A percentile compares a stretch with the other conserved stretches of the same genome.
Conservation (phyloP, 2,797 vertebrate species). For the Buceros bicornis region DNA sequence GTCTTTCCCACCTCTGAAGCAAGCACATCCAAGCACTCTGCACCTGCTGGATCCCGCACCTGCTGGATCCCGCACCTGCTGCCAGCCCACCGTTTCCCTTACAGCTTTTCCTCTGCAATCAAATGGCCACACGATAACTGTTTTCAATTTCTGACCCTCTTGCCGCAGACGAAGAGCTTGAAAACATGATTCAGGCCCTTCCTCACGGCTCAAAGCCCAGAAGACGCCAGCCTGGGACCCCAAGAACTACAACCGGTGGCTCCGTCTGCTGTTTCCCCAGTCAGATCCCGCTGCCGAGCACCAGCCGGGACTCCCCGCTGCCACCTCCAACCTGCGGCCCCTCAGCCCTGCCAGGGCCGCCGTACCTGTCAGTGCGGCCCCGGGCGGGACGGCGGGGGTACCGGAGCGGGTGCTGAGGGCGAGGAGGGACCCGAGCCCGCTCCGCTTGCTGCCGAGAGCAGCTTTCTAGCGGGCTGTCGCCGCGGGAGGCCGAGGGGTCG, state of each 20-base stretch:
- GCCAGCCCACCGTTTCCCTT: rapidly evolving
- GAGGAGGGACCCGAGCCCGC: neutral
- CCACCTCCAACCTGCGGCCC: neutral
- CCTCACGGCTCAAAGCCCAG: neutral
- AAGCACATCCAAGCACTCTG: rapidly evolving
- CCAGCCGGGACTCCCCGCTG: neutral
- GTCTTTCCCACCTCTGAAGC: rapidly evolving
- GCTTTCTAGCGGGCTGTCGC: neutral
- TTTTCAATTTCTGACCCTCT: rapidly evolving
- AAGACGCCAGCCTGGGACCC: neutral
- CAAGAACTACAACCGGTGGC: neutral
- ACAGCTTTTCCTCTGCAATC: neutral
- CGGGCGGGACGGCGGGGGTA: neutral
- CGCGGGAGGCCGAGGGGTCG: too few species aligned
- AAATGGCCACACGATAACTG: rapidly evolving
- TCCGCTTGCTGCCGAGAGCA: neutral
- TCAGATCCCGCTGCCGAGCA: neutral
- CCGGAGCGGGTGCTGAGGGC: neutral
- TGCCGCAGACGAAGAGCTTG: neutral
- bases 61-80: neutral
- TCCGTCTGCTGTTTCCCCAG: neutral
- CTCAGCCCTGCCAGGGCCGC: neutral
- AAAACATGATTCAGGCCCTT: neutral
- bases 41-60: rapidly evolving
- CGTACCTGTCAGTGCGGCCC: neutral